Base-by-base conservation (phyloP, 2,888 invertebrate species). In the Aelia acuminata region DNA sequence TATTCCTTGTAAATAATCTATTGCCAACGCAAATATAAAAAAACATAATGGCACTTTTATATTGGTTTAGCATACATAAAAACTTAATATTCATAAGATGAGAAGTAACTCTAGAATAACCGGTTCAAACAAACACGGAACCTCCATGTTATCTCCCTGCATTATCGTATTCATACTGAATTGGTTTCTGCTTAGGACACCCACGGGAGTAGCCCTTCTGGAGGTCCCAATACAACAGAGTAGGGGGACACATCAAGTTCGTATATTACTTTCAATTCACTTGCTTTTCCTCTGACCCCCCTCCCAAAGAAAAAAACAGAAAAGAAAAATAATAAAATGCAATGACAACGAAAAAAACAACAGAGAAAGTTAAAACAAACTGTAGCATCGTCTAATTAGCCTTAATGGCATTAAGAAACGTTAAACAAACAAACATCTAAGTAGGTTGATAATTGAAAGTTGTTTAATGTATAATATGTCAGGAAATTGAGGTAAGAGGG, bases 131-230 rank as follows among this genome's bases (percentile, higher is more conserved):
- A 0, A 70, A 20, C 63, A 70, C 18, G 20, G 10, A 35, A 7
- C 18, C 63, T 70, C n/a, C 63, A 35, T 70, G 35, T 8, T 70
- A 70, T 70, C 63, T 70, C 63, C 18, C 26, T 1, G 63, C 18
- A 70, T 35, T 70, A 70, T 35, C 63, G 63, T 70, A 70, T 70
- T 70, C 63, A 70, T 70, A 70, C 63, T 35, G 63, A 70, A 70
- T 70, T 31, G 63, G 18, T 35, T 70, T 70, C 31, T 35, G 63
- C 18, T 35, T 15, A 70, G 31, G 31, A 2, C 63, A 35, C 63
- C 63, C 63, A 1, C 0, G 63, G 63, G 63, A 70, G 35, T 7
- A 70, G 35, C 18, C 15, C 13, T 11, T 3, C 26, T 1, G 26
- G 15, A 15, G 35, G 8, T 15, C 31, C 35, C 18, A 18, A 35